Conservation (phyloP, 2,888 invertebrate species). For the Sacculina carcini region DNA sequence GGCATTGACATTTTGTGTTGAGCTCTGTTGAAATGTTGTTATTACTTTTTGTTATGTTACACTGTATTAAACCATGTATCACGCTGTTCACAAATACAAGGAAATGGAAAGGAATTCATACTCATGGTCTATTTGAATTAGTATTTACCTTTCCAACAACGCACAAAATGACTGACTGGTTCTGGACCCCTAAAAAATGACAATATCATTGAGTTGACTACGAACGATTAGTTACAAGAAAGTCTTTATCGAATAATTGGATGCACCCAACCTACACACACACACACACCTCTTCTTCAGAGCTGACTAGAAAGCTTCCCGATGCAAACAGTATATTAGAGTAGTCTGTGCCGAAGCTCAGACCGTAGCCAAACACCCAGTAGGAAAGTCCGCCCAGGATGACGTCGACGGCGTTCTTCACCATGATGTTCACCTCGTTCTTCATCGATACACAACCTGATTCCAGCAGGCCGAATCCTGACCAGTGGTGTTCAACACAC, state of each 20-base stretch:
- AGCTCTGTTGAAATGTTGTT: too few species aligned
- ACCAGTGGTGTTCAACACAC: too few species aligned
- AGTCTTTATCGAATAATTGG: background rate
- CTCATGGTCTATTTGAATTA: too few species aligned
- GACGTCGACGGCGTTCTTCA: conserved; percentile 83
- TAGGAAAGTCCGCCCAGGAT: conserved; percentile 73
- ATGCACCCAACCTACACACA: background rate
- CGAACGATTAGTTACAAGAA: background rate
- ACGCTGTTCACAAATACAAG: too few species aligned
- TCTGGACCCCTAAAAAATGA: too few species aligned
- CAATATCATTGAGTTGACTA: too few species aligned
- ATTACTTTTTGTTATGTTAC: too few species aligned
- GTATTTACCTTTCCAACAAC: too few species aligned
- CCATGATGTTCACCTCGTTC: conserved; percentile 91
- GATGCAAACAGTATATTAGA: conserved; percentile 56
- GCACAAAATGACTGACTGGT: too few species aligned
- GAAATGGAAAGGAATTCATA: too few species aligned
- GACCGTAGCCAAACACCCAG: conserved; percentile 80
- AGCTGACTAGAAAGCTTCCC: conserved; percentile 58
- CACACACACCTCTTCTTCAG: conserved; percentile 22
- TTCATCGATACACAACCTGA: conserved; percentile 75
- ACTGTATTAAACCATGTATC: too few species aligned
- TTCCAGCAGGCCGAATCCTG: conserved; percentile 79
- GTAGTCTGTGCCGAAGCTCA: conserved; percentile 54
- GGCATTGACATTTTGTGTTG: too few species aligned